A percentile compares a stretch with the other conserved stretches of the same genome.
These are phyloP conservation scores for Nomia melanderi DNA, from an alignment of 1,140 invertebrate genomes.

Conservation along the genomic window DNA sequence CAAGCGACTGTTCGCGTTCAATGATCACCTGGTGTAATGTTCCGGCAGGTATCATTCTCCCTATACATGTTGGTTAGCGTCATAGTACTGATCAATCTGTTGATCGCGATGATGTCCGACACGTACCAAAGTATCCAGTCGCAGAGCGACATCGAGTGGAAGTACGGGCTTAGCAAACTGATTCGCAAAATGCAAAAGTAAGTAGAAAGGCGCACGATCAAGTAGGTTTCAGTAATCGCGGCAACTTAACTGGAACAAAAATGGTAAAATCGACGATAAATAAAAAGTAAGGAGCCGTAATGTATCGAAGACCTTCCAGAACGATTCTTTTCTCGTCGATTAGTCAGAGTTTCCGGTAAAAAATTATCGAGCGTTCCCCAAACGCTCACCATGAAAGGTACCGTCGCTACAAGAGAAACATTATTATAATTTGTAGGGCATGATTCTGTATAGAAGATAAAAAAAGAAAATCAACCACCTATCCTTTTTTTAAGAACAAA, in stretches of 20 bases:
- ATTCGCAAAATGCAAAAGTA: slow-evolving; percentile 97
- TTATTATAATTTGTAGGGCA: not conserved
- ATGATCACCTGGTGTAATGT: slow-evolving; percentile 17
- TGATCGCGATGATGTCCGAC: slow-evolving; percentile 99
- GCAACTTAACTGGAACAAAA: not conserved
- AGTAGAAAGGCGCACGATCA: slow-evolving; percentile 31
- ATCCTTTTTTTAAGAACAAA: slow-evolving; percentile 85
- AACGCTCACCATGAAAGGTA: not conserved
- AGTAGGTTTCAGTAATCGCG: not conserved
- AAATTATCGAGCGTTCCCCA: not conserved
- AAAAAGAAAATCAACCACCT: too few relatives aligned
- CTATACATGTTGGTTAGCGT: slow-evolving; percentile 98
- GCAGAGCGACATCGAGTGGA: slow-evolving; percentile 99
- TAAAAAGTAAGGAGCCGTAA: not conserved
- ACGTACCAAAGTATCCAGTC: slow-evolving; percentile 99
- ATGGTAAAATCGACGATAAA: not conserved
- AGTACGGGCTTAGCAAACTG: slow-evolving; percentile 99
- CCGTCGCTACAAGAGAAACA: not conserved
- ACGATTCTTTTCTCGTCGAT: not conserved
- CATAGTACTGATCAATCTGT: slow-evolving; percentile 98
- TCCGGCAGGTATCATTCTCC: slow-evolving; percentile 74
- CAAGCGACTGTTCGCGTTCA: not conserved
- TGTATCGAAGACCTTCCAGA: not conserved
- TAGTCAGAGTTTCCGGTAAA: not conserved
- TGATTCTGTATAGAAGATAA: not conserved